phyloP scores from a whole-genome alignment of 2,888 invertebrate species.

The Nycteola revayana region DNA sequence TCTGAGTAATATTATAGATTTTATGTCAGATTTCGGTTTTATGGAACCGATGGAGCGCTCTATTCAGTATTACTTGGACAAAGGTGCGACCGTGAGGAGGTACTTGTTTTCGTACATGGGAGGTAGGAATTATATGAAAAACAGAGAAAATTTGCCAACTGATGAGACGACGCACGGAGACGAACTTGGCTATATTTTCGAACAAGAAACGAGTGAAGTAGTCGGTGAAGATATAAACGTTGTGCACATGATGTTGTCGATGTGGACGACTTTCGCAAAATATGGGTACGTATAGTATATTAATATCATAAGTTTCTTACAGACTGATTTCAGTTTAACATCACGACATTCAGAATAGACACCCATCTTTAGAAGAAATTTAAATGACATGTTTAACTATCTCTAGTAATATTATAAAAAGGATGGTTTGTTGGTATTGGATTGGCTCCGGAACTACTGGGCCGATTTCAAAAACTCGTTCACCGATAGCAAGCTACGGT shows the following conservation, averaged over 20 bases:
- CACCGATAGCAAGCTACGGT: too few relatives aligned
- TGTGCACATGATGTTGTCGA: slow-evolving; percentile 11
- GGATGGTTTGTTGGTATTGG: too few relatives aligned
- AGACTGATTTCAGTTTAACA: too few relatives aligned
- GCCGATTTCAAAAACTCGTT: too few relatives aligned
- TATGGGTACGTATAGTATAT: slow-evolving; percentile 26
- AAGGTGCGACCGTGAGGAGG: slow-evolving; percentile 31
- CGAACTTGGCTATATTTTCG: slow-evolving; percentile 47
- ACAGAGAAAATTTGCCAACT: slow-evolving; percentile 18
- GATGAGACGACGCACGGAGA: slow-evolving; percentile 40
- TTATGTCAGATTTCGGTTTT: slow-evolving; percentile 35
- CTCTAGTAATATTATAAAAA: too few relatives aligned
- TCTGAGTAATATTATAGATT: slow-evolving; percentile 21
- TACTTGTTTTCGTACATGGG: slow-evolving; percentile 41
- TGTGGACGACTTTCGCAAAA: slow-evolving; percentile 36
- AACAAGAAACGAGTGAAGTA: slow-evolving; percentile 3
- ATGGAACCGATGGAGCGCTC: slow-evolving; percentile 34
- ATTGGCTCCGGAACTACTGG: too few relatives aligned
- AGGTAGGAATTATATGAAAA: slow-evolving; percentile 34
- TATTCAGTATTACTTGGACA: slow-evolving; percentile 28
- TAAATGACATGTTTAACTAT: too few relatives aligned
- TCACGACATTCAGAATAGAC: too few relatives aligned
- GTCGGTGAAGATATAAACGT: slow-evolving; percentile 10
- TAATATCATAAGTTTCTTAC: too few relatives aligned
- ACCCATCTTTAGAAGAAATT: too few relatives aligned